phyloP scores from a whole-genome alignment of 2,888 invertebrate genomes.

The Corythucha ciliata region DNA sequence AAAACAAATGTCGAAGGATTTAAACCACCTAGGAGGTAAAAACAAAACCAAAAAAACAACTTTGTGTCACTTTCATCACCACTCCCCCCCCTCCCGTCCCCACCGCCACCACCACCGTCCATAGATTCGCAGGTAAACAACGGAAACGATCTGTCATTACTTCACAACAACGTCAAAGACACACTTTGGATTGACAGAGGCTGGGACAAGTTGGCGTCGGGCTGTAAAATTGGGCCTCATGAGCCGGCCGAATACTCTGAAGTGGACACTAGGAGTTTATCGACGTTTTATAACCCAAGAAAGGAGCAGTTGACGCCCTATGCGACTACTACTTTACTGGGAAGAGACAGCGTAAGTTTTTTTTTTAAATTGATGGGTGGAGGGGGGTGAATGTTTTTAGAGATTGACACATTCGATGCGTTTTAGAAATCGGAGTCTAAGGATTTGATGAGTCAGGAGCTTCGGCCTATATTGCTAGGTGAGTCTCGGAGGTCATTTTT shows the following conservation, averaged over 20 bases:
- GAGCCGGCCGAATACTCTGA: slow-evolving; percentile 33
- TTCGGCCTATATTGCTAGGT: slow-evolving; percentile 29
- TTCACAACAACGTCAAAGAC: slow-evolving; percentile 46
- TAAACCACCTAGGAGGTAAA: slow-evolving; percentile 53
- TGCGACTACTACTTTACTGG: slow-evolving; percentile 58
- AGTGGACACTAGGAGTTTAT: slow-evolving; percentile 44
- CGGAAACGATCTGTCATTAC: slow-evolving; percentile 26
- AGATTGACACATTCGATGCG: not conserved
- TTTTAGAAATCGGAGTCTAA: slow-evolving; percentile 29
- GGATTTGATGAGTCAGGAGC: slow-evolving; percentile 26
- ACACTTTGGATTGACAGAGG: slow-evolving; percentile 60
- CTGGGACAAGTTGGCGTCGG: slow-evolving; percentile 44
- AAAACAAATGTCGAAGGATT: slow-evolving; percentile 50
- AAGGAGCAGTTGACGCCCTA: slow-evolving; percentile 54
- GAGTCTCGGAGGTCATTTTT: not conserved
- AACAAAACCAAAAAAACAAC: no score
- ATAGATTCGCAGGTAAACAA: slow-evolving; percentile 13
- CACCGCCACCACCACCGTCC: no score
- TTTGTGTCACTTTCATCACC: no score
- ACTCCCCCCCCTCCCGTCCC: no score
- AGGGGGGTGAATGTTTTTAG: not conserved
- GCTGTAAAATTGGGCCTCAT: slow-evolving; percentile 24
- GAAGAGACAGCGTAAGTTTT: slow-evolving; percentile 16
- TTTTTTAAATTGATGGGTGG: not conserved
- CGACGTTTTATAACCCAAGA: slow-evolving; percentile 32